Base-by-base conservation (phyloP, 1,140 invertebrate species). In the Stenopsyche tienmushanensis region DNA sequence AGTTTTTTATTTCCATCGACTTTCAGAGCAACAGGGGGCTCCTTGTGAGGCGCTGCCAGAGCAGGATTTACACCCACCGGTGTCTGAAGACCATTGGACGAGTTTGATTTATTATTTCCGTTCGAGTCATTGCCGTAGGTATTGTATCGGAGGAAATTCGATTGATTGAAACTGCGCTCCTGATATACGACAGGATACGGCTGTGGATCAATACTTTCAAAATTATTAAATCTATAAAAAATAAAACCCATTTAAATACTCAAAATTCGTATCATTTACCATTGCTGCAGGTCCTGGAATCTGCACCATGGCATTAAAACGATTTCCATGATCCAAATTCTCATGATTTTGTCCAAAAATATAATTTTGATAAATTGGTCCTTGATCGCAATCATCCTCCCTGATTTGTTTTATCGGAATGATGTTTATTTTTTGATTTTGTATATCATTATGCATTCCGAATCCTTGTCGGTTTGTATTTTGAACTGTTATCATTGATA, bases 181-280 rank as follows among this genome's bases (percentile, higher is more conserved):
- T 34, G 13, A 34, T 34, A 13, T 34, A 13, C 13, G 13, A 13
- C 29, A n/a, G n/a, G n/a, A n/a, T n/a, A n/a, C 29, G 29, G 29
- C 29, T 7, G 5, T 34, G 29, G 29, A 7, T 34, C 29, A 34
- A 34, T 34, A 13, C 5, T 7, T 34, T 34, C 29, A 7, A 13
- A 7, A 34, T 34, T 34, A 34, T 34, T 13, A 13, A 18, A 55
- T 23, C 41, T 25, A 34, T 7, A 39, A 15, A 57, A 1, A 39
- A 59, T 2, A 42, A 59, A 21, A 42, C 23, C 45, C 25, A 44
- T 45, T 13, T 45, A 55, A 15, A 55, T 39, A 55, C 20, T 55
- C 53, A 10, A 55, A 55, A 34, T 34, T 34, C 13, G 5, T 34
- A 34, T 7, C 29, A 34, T 34, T 34, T 34, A 34, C 13, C 29